Conservation (phyloP, 2,113 vertebrate genomes). For the Hippoglossus stenolepis region DNA sequence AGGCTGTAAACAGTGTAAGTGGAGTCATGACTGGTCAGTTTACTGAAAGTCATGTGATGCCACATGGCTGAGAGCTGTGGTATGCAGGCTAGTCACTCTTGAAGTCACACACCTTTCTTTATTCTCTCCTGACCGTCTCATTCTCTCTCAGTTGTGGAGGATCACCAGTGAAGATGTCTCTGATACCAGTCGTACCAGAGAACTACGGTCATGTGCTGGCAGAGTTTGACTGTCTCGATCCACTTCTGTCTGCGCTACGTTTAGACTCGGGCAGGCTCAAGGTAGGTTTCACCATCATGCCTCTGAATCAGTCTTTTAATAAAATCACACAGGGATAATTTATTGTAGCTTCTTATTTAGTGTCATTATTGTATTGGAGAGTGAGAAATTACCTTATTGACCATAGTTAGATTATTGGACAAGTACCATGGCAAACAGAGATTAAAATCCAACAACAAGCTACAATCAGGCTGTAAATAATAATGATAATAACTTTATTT, state of each 20-base stretch:
- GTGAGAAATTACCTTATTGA: no score
- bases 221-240: constrained; percentile 93
- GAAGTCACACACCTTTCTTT: not conserved
- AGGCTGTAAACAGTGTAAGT: constrained; percentile 21
- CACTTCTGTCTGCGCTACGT: constrained; percentile 91
- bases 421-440: no score
- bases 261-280: constrained; percentile 93
- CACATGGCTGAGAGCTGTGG: constrained; percentile 1
- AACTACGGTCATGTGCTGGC: constrained; percentile 89
- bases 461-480: no score
- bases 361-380: not conserved
- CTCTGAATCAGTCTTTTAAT: not conserved
- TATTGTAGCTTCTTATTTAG: not conserved
- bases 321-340: not conserved
- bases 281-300: constrained; percentile 73
- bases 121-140: not conserved
- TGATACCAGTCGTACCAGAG: constrained; percentile 85
- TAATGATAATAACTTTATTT: no score
- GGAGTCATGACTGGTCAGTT: constrained; percentile 71
- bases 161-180: constrained; percentile 79
- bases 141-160: constrained; percentile 36
- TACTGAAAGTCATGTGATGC: constrained; percentile 63
- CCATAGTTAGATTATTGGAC: no score
- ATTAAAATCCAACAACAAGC: no score
- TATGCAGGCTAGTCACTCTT: not conserved